Base-by-base conservation (phyloP, 2,888 invertebrate genomes). In the Cataglyphis altisquamis region DNA sequence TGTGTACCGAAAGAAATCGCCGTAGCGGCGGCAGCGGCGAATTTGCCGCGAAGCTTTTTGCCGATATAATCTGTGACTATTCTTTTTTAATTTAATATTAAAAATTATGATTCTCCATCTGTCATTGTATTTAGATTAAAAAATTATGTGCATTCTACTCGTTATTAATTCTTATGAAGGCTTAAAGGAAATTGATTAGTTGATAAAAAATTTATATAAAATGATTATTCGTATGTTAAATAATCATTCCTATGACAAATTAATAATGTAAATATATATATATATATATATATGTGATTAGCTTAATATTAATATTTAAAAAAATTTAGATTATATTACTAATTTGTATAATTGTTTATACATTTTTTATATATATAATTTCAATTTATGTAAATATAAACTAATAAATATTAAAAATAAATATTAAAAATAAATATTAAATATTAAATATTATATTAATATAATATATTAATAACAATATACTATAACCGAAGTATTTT, bases 1-100 rank as follows among this genome's bases (percentile, higher is more conserved):
- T 70, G 70, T 78, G 45, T 45, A 32, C 57, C 29, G 60, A 18
- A 70, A 60, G 60, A 70, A 60, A 36, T 41, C 32, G 25, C 18
- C 70, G n/a, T 48, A 48, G 48, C 48, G n/a, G 48, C 21, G 18
- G 32, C 32, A n/a, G 18, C 45, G 77, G 29, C 32, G 55, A 29
- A 48, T 70, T 62, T 78, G 41, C 78, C 60, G 12, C 21, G 45
- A 5, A 25, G 60, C 36, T 78, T 72, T 78, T 48, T 68, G n/a
- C 45, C 21, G 18, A 60, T 32, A 36, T 72, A 70, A 78, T 70
- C 36, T 45, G n/a, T 36, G 25, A 60, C 32, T 72, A 48, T 21
- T 25, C 41, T 55, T 29, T 68, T 36, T 18, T 3, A 45, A 36
- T 10, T 55, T 25, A 63, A 75, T 67, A 9, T 21, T 21, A 70